Percentiles rank a stretch among this genome's conserved stretches.
Evolutionary conservation across 2,113 vertebrate genomes (phyloP).

Genomic region (Cheirogaleus medius): DNA sequence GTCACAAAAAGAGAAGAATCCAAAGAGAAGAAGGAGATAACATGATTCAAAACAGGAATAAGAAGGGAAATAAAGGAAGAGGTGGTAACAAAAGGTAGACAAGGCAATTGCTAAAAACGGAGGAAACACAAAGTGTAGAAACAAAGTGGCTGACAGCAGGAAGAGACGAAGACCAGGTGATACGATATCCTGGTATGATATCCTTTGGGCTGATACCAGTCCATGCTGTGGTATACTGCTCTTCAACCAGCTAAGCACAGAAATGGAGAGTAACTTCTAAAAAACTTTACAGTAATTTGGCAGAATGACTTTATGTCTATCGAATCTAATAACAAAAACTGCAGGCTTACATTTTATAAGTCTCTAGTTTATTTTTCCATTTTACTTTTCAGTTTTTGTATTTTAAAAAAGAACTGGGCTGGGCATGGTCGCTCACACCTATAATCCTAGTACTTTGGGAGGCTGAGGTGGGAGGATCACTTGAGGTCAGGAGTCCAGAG

Average conservation of each 20-base stretch:
- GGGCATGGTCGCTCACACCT: background rate
- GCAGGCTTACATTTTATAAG: background rate
- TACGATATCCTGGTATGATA: background rate
- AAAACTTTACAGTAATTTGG: background rate
- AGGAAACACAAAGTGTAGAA: conserved; percentile 6
- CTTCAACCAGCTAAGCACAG: background rate
- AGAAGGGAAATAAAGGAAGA: conserved; percentile 1
- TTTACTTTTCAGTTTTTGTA: background rate
- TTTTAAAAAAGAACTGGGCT: background rate
- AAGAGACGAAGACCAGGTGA: background rate
- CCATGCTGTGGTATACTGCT: background rate
- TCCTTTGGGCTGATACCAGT: background rate
- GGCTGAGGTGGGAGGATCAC: no score
- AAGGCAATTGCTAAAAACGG: background rate
- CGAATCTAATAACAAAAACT: conserved; percentile 1
- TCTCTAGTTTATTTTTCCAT: background rate
- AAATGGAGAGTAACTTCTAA: background rate
- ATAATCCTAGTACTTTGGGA: background rate
- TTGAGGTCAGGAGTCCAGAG: no score
- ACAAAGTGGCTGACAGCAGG: background rate
- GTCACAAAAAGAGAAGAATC: background rate
- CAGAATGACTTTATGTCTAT: background rate
- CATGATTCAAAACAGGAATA: background rate
- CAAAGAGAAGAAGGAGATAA: background rate
- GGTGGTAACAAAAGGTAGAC: background rate